Evolutionary conservation across 2,797 vertebrate species (phyloP).

Genomic region (Argya squamiceps): DNA sequence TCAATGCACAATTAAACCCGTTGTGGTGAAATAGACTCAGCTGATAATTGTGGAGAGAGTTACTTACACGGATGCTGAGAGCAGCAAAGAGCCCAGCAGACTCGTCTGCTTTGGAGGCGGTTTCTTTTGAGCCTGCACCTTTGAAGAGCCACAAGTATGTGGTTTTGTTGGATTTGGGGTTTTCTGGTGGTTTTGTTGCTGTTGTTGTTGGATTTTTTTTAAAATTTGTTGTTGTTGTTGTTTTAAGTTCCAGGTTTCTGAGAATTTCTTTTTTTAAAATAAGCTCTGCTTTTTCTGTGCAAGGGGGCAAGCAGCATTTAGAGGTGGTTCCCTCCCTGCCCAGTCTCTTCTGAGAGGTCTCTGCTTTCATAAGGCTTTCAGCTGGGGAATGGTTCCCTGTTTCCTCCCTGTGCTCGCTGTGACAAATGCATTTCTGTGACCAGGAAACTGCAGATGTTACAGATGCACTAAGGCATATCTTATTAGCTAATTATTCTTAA

Average conservation of each 20-base stretch:
- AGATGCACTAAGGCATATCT: slow-evolving; percentile 28
- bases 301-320: not conserved
- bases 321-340: not conserved
- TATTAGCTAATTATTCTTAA: slow-evolving; percentile 55
- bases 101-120: not conserved
- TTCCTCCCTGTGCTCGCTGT: slow-evolving; percentile 1
- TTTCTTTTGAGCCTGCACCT: not conserved
- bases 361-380: slow-evolving; percentile 8
- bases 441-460: slow-evolving; percentile 63
- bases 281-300: not conserved
- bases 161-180: not conserved
- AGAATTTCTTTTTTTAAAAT: not conserved
- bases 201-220: no score
- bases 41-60: not conserved
- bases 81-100: not conserved
- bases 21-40: slow-evolving; percentile 41
- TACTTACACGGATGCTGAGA: slow-evolving; percentile 13
- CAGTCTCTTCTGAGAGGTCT: not conserved
- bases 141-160: not conserved
- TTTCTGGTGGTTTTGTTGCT: no score
- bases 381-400: not conserved
- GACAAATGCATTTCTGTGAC: slow-evolving; percentile 57
- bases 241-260: not conserved
- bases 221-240: no score
- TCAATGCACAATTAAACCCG: slow-evolving; percentile 58